Evolutionary conservation across 2,113 vertebrate genomes (phyloP), one percentile per base, ranked within the genome.

Genomic region (Oryzias curvinotus): DNA sequence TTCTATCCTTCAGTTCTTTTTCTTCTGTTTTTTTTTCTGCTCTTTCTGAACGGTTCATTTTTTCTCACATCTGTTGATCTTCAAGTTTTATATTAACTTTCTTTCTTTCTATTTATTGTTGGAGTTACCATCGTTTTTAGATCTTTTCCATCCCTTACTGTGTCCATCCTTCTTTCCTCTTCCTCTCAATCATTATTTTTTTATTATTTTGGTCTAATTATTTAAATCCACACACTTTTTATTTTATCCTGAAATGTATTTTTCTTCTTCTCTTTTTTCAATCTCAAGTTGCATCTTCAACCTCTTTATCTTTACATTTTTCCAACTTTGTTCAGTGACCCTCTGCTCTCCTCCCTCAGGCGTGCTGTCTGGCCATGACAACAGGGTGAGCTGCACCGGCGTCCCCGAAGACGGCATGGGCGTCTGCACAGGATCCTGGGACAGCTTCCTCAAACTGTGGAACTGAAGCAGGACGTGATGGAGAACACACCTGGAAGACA

Each of bases 381-480:
- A 99, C 93, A 93, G 96, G 73, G 97, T 99, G 86, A 99, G 97
- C 92, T 99, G 97, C 92, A 92, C 95, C 78, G 97, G 97, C 30
- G 95, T 99, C 25, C 96, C 97, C 7, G 86, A 69, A 5, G 97
- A 99, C 1, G 97, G 97, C 47, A 95, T 99, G 95, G 95, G 95
- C 67, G 95, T 98, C 90, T 96, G 96, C 90, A 99, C 97, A 84
- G 97, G 97, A 68, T 99, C 97, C 84, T 99, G 97, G 96, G 97
- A 99, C 93, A 98, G 96, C 90, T 98, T 98, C 90, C 94, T 98
- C 57, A 93, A 93, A 83, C 85, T 93, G 62, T 93, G 92, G 92
- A 93, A 93, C 86, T 93, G 86, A 92, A 72, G 62, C 42, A 2
- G 19, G 59, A 7, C 14, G 15, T 15, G 1, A 18, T 65, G 62